Evolutionary conservation across 2,113 vertebrate genomes (phyloP).

Genomic region (Calypte anna): DNA sequence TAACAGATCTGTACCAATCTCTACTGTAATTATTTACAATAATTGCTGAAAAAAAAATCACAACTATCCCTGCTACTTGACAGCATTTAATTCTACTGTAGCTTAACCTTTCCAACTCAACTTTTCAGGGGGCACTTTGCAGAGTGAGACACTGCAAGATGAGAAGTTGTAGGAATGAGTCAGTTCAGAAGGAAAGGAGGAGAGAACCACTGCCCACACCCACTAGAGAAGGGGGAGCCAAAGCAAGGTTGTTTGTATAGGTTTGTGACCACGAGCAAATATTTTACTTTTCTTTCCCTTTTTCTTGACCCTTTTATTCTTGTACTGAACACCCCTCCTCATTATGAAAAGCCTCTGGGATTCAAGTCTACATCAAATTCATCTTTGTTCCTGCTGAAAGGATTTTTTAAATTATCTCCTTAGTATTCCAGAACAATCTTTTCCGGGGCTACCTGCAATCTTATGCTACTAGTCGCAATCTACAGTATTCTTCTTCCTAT

Average conservation of each 20-base stretch:
- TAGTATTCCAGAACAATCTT: background rate
- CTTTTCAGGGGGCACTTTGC: background rate
- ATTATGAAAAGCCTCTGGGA: background rate
- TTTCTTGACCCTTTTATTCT: background rate
- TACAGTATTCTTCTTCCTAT: background rate
- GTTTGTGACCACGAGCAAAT: background rate
- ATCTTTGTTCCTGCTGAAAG: background rate
- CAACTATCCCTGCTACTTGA: background rate
- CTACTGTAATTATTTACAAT: background rate
- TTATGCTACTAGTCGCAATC: background rate
- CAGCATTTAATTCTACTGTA: background rate
- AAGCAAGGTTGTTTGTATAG: background rate
- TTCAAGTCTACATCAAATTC: background rate
- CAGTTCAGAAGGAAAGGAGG: background rate
- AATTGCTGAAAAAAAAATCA: background rate
- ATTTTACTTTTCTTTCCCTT: background rate
- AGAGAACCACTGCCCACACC: background rate
- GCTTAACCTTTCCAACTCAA: background rate
- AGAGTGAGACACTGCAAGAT: background rate
- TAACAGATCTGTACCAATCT: background rate
- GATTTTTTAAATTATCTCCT: background rate
- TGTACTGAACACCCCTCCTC: background rate
- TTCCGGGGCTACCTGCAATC: background rate
- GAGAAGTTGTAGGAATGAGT: background rate
- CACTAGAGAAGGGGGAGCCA: background rate